Conservation (phyloP, 1,140 invertebrate genomes). For the Papilio helenus region DNA sequence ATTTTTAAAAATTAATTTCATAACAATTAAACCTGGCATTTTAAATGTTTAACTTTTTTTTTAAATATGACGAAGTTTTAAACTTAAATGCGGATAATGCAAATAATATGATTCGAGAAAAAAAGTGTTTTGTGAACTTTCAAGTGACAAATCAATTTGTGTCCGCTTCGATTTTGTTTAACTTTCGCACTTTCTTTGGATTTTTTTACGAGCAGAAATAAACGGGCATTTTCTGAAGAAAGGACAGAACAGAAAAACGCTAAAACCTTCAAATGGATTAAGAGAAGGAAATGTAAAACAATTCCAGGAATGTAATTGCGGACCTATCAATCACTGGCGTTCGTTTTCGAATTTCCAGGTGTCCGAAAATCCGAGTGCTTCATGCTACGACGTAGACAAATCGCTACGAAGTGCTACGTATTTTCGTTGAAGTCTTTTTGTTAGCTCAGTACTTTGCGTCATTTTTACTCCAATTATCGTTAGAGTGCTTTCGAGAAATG, state of each 20-base stretch:
- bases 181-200: no score
- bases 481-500: not conserved
- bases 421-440: constrained; percentile 6
- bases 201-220: no score
- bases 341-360: constrained; percentile 18
- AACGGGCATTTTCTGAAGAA: no score
- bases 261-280: no score
- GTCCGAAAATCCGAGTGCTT: constrained; percentile 11
- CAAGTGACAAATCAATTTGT: no score
- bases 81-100: not conserved
- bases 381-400: constrained; percentile 20
- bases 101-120: not conserved
- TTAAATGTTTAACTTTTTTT: not conserved
- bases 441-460: not conserved
- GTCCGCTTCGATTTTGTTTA: no score
- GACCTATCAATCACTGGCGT: constrained; percentile 3
- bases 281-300: no score
- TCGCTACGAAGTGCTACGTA: constrained; percentile 11
- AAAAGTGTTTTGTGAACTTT: no score
- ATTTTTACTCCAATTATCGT: constrained; percentile 14
- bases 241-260: no score
- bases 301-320: not conserved
- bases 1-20: not conserved
- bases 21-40: constrained; percentile 6
- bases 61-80: not conserved